Evolutionary conservation across 1,140 invertebrate species (phyloP), one percentile per base, ranked within the genome.

Genomic region (Zaprionus kolodkinae): DNA sequence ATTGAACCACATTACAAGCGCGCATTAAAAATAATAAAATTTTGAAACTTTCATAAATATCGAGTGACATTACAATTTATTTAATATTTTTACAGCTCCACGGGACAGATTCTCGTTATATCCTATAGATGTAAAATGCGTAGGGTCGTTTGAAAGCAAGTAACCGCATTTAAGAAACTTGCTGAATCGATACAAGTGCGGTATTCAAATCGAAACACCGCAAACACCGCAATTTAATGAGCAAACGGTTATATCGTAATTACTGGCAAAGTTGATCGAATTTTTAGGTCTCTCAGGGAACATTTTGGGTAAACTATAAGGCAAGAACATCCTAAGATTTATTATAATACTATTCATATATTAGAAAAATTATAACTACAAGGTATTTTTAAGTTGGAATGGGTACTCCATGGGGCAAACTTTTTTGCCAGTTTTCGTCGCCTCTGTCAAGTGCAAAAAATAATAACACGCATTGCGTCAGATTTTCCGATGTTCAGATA

Each of bases 1-100:
- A 79, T 69, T 65, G 50, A 64, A 56, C 54, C 59, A 69, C 50
- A 63, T 77, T 69, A 74, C 76, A 66, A 75, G 75, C 63, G 63
- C 52, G 83, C 75, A 87, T 88, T 87, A 79, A 85, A 85, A 74
- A 74, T 80, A 66, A 83, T 84, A 84, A 36, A 87, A 87, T 78
- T 80, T 87, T 67, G 82, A 71, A 66, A 80, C 69, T 76, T 76
- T 76, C 62, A 76, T 76, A 76, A 76, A 76, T 72, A 76, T 61
- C 61, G 45, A 65, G 68, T 76, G 73, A 72, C 69, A 72, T 72
- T 76, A 56, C 56, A 72, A 67, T 76, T 76, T 72, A 76, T 76
- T 65, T 65, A 77, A 78, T 79, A 71, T 66, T 67, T 63, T 45
- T 38, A 38, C 48, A 10, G 38, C 38, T 21, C 48, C 13, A 30